Evolutionary conservation across 2,888 invertebrate genomes (phyloP), one percentile per base, ranked within the genome.

Genomic region (Dorcus hopei): DNA sequence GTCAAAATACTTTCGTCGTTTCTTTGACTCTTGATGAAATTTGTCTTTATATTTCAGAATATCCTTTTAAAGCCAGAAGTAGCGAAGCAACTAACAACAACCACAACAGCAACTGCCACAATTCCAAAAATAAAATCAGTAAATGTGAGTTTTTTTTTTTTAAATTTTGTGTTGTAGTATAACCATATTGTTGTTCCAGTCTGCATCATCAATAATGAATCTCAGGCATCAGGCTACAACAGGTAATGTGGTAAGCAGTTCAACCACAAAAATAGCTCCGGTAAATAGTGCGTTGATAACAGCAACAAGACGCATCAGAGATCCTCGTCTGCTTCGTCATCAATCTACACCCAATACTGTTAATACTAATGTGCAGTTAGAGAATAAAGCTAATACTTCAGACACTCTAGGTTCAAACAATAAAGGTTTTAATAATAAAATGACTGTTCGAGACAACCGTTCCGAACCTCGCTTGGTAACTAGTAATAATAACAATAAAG

Each of bases 251-350:
- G 59, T 38, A 57, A 65, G 16, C 39, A 63, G 61, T 9, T 42
- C 59, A 42, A 62, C 75, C 9, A 74, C 80, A 41, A 81, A 83
- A 67, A 85, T 86, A 54, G 80, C 83, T 62, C 85, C 86, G 3
- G 80, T 78, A 50, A 79, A 76, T 64, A 77, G 75, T 50, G 77
- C 77, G 48, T 65, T 78, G 54, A 70, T 77, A 26, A 74, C 74
- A 26, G 70, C 74, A 23, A 61, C 61, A 9, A 70, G 73, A 47
- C 72, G 74, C n/a, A 69, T 79, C 72, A 66, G 77, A 57, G 79
- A 79, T 66, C 78, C 79, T 7, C 69, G 78, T 40, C 65, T 78
- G 23, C 62, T 74, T 54, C 72, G 74, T 38, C 76, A 74, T 61
- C 76, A 74, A 57, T 59, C 60, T 53, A 52, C 62, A 16, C 14